phyloP scores from a whole-genome alignment of 2,797 vertebrate species.

The Enteromius anoplus region DNA sequence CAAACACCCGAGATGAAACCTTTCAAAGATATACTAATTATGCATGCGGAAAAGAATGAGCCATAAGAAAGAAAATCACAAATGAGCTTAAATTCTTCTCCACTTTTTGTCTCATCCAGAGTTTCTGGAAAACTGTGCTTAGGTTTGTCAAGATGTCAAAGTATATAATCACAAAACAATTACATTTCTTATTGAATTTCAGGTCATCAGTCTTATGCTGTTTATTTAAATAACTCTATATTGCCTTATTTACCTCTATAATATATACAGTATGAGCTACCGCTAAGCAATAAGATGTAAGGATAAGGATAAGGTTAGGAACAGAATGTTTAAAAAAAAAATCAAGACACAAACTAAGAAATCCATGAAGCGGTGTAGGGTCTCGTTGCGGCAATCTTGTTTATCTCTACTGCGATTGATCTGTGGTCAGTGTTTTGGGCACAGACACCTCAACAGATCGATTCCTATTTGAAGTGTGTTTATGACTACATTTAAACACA shows the following conservation, averaged over 20 bases:
- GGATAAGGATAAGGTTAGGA: background rate
- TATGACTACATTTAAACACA: constrained; percentile 34
- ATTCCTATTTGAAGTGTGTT: constrained; percentile 42
- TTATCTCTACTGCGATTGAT: constrained; percentile 34
- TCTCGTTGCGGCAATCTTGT: constrained; percentile 27
- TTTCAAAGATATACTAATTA: constrained; percentile 14
- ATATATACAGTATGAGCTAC: background rate
- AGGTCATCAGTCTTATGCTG: background rate
- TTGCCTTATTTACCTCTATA: background rate
- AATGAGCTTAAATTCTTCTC: background rate
- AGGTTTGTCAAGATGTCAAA: background rate
- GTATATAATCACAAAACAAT: background rate
- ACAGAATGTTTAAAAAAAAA: background rate
- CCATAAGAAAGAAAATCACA: background rate
- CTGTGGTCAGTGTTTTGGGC: constrained; percentile 43
- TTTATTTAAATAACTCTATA: background rate
- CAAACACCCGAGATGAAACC: background rate
- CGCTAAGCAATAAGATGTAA: background rate
- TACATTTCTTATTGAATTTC: background rate
- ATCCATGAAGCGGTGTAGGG: constrained; percentile 35
- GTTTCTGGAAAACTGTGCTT: background rate
- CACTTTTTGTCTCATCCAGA: background rate
- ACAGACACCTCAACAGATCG: constrained; percentile 32
- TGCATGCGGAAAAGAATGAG: constrained; percentile 13
- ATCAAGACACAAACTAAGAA: constrained; percentile 22